A percentile compares a stretch with the other conserved stretches of the same genome.
Evolutionary conservation across 2,113 vertebrate genomes (phyloP).

Genomic region (Phylloscopus whistleri): DNA sequence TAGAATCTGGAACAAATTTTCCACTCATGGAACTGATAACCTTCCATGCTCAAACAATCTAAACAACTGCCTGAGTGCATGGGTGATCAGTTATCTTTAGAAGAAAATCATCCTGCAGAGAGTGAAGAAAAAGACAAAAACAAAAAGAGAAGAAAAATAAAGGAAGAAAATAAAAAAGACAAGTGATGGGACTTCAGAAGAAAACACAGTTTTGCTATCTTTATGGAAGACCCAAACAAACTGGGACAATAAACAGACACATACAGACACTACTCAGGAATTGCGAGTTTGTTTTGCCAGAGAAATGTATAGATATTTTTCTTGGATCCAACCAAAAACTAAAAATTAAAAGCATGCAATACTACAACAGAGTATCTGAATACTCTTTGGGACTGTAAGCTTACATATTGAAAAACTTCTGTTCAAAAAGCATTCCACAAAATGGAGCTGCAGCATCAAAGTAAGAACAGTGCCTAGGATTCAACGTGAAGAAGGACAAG

Average conservation of each 20-base stretch:
- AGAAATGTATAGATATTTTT: neutral
- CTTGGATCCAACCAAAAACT: neutral
- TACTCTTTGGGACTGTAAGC: neutral
- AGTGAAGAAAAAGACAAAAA: neutral
- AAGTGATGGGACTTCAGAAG: neutral
- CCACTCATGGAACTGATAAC: neutral
- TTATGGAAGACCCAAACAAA: conserved; percentile 20
- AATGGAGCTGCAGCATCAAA: neutral
- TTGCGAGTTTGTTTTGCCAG: neutral
- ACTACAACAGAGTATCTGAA: neutral
- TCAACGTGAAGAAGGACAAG: neutral
- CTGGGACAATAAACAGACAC: neutral
- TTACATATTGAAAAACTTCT: neutral
- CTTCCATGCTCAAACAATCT: conserved; percentile 1
- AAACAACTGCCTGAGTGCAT: neutral
- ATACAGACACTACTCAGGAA: neutral
- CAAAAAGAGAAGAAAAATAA: no score
- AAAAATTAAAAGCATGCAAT: neutral
- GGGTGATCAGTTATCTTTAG: neutral
- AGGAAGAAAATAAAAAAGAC: neutral
- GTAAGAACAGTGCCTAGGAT: neutral
- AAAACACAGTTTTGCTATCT: conserved; percentile 32
- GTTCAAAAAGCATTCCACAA: neutral
- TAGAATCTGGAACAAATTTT: neutral
- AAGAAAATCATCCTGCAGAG: conserved; percentile 34